Evolutionary conservation across 2,888 invertebrate genomes (phyloP).

Genomic region (Amaurobius ferox): DNA sequence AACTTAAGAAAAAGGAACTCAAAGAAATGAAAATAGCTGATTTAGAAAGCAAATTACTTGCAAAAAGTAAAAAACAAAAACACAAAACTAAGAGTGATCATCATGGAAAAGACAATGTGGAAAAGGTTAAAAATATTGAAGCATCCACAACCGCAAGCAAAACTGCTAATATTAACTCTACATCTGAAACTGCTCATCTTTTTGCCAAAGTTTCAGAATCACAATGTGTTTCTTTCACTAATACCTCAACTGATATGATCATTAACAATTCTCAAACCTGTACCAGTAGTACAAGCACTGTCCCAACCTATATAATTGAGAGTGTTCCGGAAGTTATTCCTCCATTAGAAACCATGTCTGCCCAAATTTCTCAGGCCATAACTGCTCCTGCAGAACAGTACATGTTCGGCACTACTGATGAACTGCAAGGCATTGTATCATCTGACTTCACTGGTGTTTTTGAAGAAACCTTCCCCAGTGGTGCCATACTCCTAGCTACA

Average conservation of each 20-base stretch:
- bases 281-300: slow-evolving; percentile 25
- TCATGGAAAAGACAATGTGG: slow-evolving; percentile 46
- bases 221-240: background rate
- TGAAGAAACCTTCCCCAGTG: slow-evolving; percentile 63
- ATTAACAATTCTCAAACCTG: slow-evolving; percentile 29
- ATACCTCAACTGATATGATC: background rate
- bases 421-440: slow-evolving; percentile 53
- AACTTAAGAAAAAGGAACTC: slow-evolving; percentile 59
- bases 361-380: slow-evolving; percentile 36
- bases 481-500: slow-evolving; percentile 62
- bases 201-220: background rate
- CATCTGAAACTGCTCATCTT: slow-evolving; percentile 1
- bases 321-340: slow-evolving; percentile 36
- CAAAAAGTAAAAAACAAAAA: slow-evolving; percentile 66
- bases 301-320: slow-evolving; percentile 40
- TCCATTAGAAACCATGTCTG: slow-evolving; percentile 15
- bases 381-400: slow-evolving; percentile 45
- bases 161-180: background rate
- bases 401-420: slow-evolving; percentile 62
- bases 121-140: slow-evolving; percentile 45
- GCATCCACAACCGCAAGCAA: background rate
- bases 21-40: slow-evolving; percentile 41
- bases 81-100: slow-evolving; percentile 57
- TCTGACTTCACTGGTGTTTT: slow-evolving; percentile 60
- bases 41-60: slow-evolving; percentile 22